Evolutionary conservation across 1,140 invertebrate species (phyloP).

Genomic region (Lasioglossum baleicum): DNA sequence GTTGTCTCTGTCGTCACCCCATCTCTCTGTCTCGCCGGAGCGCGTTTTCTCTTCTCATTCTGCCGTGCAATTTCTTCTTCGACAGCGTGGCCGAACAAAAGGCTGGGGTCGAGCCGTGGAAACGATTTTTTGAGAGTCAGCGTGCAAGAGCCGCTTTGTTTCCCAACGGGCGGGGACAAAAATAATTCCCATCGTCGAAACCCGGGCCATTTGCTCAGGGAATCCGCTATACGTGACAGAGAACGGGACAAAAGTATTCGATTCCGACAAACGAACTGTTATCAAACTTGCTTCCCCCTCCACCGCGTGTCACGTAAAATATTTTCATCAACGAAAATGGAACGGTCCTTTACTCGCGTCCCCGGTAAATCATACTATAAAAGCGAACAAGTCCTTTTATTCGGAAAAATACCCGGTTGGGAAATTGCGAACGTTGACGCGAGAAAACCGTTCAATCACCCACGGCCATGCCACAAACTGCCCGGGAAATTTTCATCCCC

Average conservation of each 20-base stretch:
- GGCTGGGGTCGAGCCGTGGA: conserved; percentile 34
- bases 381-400: too few relatives aligned
- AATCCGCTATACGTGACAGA: neutral
- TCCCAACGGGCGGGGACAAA: neutral
- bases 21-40: conserved; percentile 21
- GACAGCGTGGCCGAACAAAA: conserved; percentile 52
- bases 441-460: too few relatives aligned
- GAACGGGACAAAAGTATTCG: neutral
- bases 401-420: too few relatives aligned
- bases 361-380: too few relatives aligned
- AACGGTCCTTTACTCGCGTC: too few relatives aligned
- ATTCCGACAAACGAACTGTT: too few relatives aligned
- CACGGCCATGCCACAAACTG: too few relatives aligned
- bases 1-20: conserved; percentile 53
- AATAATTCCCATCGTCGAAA: conserved; percentile 35
- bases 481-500: too few relatives aligned
- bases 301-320: too few relatives aligned
- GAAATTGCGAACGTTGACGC: too few relatives aligned
- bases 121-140: conserved; percentile 53
- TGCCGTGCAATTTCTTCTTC: conserved; percentile 49
- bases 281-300: too few relatives aligned
- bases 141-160: conserved; percentile 45
- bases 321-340: too few relatives aligned
- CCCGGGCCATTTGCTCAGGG: neutral
- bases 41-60: conserved; percentile 51